These are phyloP conservation scores for Sycophaga agraensis DNA, from an alignment of 1,140 invertebrate species.

Conservation along the genomic window DNA sequence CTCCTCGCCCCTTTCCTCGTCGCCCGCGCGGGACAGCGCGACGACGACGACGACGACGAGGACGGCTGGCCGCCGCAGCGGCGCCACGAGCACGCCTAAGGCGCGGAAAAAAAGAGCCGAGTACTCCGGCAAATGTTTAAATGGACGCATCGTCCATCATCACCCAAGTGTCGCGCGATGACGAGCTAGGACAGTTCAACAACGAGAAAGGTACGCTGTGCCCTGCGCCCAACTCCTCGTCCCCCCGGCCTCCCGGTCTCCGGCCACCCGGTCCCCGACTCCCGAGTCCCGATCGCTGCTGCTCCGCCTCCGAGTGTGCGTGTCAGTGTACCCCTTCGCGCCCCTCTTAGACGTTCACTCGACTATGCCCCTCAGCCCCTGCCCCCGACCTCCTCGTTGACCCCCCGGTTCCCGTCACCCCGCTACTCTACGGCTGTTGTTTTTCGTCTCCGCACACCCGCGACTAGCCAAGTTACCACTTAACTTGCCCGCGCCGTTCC, in stretches of 20 bases:
- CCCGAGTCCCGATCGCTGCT: no score
- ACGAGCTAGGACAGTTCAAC: constrained; percentile 82
- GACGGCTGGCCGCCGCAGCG: neutral
- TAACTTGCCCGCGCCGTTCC: neutral
- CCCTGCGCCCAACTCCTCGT: no score
- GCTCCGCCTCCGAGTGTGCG: neutral
- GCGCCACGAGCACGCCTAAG: no score
- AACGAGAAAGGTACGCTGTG: constrained; percentile 87
- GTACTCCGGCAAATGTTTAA: constrained; percentile 69
- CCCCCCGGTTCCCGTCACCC: neutral
- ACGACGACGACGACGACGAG: no score
- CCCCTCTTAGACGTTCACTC: neutral
- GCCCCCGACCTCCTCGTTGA: neutral
- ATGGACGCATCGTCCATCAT: constrained; percentile 99
- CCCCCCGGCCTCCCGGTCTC: no score
- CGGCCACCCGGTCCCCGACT: no score
- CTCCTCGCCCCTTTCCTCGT: no score
- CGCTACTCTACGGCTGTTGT: no score
- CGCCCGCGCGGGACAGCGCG: no score
- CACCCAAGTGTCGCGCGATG: constrained; percentile 94
- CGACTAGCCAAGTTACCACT: no score
- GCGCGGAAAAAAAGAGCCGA: constrained; percentile 7
- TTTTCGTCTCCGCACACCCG: no score
- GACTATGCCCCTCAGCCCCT: no score
- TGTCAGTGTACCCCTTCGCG: neutral